A percentile compares a stretch with the other conserved stretches of the same genome.
Conservation (phyloP, 2,888 invertebrate species). For the Melinaea menophilus region DNA sequence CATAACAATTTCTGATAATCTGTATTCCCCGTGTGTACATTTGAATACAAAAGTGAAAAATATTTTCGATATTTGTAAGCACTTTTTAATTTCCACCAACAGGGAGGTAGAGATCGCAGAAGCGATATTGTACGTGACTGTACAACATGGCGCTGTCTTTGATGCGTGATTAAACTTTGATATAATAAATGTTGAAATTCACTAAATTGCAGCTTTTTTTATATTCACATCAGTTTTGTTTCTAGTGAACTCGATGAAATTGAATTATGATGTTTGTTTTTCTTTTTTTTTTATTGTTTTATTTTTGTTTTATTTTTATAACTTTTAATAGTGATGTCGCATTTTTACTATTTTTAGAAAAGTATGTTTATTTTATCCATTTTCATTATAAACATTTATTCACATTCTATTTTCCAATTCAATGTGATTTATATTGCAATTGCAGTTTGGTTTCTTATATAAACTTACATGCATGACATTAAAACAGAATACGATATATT, state of each 20-base stretch:
- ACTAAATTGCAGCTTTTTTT: slow-evolving; percentile 15
- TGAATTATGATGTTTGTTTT: neutral
- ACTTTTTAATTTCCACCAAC: slow-evolving; percentile 22
- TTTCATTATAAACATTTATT: neutral
- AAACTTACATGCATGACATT: slow-evolving; percentile 24
- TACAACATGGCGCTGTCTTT: slow-evolving; percentile 33
- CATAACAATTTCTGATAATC: no score
- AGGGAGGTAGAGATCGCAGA: slow-evolving; percentile 26
- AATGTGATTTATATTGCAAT: no score
- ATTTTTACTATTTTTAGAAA: no score
- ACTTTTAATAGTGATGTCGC: no score
- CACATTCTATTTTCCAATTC: neutral
- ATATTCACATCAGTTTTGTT: slow-evolving; percentile 17
- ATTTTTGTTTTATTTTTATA: neutral
- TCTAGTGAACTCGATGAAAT: slow-evolving; percentile 1
- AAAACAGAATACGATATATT: slow-evolving; percentile 29
- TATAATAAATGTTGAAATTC: slow-evolving; percentile 18
- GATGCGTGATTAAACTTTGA: slow-evolving; percentile 28
- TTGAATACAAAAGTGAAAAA: slow-evolving; percentile 18
- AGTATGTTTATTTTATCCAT: no score
- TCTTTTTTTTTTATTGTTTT: neutral
- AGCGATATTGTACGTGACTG: slow-evolving; percentile 54
- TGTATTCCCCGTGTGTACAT: slow-evolving; percentile 11
- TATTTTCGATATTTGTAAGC: slow-evolving; percentile 19
- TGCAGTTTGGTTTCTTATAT: neutral